A percentile compares a stretch with the other conserved stretches of the same genome.
Evolutionary conservation across 2,888 invertebrate species (phyloP).

Genomic region (Noctua janthe): DNA sequence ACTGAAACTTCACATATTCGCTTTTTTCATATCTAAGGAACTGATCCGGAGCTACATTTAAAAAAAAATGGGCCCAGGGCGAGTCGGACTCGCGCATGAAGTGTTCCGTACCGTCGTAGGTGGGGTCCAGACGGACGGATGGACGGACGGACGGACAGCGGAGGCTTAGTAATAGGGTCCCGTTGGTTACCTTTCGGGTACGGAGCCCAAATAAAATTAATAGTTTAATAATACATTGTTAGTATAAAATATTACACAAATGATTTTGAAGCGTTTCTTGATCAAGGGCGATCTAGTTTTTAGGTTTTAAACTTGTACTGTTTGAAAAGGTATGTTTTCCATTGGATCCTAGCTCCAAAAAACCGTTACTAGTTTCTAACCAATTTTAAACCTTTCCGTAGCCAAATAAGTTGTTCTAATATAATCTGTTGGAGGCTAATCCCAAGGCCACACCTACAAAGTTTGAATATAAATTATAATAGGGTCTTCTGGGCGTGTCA

Average conservation of each 20-base stretch:
- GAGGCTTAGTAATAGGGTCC: too few species aligned
- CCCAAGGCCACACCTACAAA: slow-evolving; percentile 40
- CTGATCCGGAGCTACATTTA: neutral
- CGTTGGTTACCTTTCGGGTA: too few species aligned
- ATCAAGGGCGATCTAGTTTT: neutral
- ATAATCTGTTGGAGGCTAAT: slow-evolving; percentile 12
- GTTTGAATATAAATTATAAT: slow-evolving; percentile 38
- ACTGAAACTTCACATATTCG: neutral
- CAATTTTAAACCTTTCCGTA: neutral
- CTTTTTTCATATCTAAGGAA: neutral
- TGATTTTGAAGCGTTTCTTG: neutral
- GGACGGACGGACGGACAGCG: too few species aligned
- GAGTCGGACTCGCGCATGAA: too few species aligned
- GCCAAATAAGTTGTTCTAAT: neutral
- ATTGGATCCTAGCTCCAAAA: neutral
- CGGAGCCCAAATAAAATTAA: too few species aligned
- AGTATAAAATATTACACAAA: neutral
- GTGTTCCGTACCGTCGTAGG: too few species aligned
- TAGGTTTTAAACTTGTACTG: neutral
- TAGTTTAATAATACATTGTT: too few species aligned
- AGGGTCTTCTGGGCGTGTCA: slow-evolving; percentile 48
- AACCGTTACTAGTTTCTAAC: neutral
- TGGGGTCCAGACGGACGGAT: too few species aligned
- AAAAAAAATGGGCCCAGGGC: too few species aligned
- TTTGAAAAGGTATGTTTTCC: neutral